Percentiles rank a stretch among this genome's conserved stretches.
phyloP scores from a whole-genome alignment of 2,797 vertebrate genomes.

The Mormyrops boulengeri region DNA sequence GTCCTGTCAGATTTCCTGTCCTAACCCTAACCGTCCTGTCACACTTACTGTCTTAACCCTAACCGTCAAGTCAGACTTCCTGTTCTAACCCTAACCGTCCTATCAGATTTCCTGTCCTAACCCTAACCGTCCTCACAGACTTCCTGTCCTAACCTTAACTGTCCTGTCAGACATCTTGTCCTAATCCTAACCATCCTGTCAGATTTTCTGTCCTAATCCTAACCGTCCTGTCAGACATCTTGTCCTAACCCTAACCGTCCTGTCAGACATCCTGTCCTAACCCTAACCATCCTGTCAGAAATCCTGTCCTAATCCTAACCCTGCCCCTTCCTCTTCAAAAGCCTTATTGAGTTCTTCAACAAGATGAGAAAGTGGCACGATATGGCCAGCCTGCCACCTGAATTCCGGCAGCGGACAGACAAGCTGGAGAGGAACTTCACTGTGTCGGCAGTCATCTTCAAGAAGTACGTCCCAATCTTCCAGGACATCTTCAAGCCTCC shows the following conservation, averaged over 20 bases:
- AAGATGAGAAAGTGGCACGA: conserved; percentile 98
- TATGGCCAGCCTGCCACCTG: conserved; percentile 78
- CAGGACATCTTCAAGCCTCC: conserved; percentile 81
- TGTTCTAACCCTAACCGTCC: not conserved
- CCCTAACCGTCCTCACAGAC: not conserved
- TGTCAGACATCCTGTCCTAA: too few relatives aligned
- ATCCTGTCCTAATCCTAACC: not conserved
- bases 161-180: too few relatives aligned
- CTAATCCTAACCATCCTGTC: not conserved
- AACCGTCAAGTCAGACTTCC: not conserved
- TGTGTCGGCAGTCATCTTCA: conserved; percentile 87
- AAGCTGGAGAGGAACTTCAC: conserved; percentile 90
- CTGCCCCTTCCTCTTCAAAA: conserved; percentile 34
- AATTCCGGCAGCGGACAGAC: conserved; percentile 81
- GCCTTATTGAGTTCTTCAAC: conserved; percentile 89
- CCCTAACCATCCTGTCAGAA: not conserved
- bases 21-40: not conserved
- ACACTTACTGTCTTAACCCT: not conserved
- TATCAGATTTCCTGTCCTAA: not conserved
- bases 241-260: not conserved
- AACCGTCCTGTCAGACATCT: too few relatives aligned
- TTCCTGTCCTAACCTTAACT: not conserved
- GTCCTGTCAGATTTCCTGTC: not conserved
- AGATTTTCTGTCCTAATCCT: not conserved
- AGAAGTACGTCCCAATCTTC: conserved; percentile 92